Conservation (phyloP, 2,797 vertebrate species). For the Pipistrellus kuhlii region DNA sequence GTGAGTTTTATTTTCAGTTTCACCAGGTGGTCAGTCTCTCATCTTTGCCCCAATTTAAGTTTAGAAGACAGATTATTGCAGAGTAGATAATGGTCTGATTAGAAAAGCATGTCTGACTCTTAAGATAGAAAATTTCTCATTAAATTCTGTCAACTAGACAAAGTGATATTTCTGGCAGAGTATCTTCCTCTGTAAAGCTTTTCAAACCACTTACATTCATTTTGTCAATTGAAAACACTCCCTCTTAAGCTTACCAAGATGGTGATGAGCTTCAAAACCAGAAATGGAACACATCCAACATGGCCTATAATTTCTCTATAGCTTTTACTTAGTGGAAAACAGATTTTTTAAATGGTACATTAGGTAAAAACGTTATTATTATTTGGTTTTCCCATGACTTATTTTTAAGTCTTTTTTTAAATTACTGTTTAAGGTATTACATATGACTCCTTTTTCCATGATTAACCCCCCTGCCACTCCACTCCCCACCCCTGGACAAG, state of each 20-base stretch:
- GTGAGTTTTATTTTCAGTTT: conserved; percentile 48
- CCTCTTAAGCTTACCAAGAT: not conserved
- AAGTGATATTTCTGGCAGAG: not conserved
- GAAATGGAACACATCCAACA: not conserved
- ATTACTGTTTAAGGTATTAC: no score
- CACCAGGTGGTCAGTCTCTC: conserved; percentile 21
- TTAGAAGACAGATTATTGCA: conserved; percentile 16
- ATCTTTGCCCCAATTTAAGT: conserved; percentile 42
- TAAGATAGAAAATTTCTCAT: not conserved
- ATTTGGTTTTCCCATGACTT: not conserved
- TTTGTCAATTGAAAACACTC: not conserved
- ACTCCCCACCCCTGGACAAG: no score
- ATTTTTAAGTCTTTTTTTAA: not conserved
- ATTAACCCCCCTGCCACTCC: no score
- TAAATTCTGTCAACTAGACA: not conserved
- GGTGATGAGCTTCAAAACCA: not conserved
- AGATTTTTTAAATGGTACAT: not conserved
- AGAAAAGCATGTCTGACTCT: not conserved
- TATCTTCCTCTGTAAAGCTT: not conserved
- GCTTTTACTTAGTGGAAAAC: not conserved
- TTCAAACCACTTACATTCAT: not conserved
- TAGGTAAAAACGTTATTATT: not conserved
- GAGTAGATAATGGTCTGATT: not conserved
- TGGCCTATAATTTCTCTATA: not conserved
- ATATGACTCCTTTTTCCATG: no score